Percentiles rank a stretch among this genome's conserved stretches.
phyloP scores from a whole-genome alignment of 1,140 invertebrate genomes.

The Drosophila rufa region DNA sequence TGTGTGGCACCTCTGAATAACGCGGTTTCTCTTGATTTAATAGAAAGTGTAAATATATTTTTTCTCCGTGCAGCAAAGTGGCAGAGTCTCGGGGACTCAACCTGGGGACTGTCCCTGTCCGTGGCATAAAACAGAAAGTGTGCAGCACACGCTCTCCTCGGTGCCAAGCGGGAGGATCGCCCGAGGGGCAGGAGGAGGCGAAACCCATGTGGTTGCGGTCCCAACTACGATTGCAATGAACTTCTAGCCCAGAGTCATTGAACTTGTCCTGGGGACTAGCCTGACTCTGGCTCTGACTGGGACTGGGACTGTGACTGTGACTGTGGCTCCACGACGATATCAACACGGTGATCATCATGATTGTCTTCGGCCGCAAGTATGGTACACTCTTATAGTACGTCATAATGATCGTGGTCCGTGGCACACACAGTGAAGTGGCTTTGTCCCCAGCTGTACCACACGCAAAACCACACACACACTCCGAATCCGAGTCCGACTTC shows the following conservation, averaged over 20 bases:
- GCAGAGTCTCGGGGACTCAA: conserved; percentile 23
- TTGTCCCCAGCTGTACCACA: conserved; percentile 63
- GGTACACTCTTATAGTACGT: conserved; percentile 18
- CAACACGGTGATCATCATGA: conserved; percentile 74
- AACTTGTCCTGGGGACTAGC: conserved; percentile 73
- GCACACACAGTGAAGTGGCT: conserved; percentile 71
- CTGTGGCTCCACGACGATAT: conserved; percentile 62
- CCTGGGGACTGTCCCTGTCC: conserved; percentile 56
- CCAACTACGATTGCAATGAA: conserved; percentile 76
- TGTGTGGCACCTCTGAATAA: background rate
- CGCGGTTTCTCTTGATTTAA: background rate
- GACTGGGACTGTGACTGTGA: conserved; percentile 32
- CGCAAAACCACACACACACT: conserved; percentile 4
- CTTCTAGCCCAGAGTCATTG: conserved; percentile 79
- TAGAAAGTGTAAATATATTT: background rate
- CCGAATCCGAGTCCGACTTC: conserved; percentile 11
- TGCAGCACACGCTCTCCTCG: conserved; percentile 78
- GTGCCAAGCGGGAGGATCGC: conserved; percentile 52
- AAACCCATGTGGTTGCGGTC: conserved; percentile 54
- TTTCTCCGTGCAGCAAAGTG: conserved; percentile 12
- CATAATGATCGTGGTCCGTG: conserved; percentile 50
- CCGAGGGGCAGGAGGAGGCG: conserved; percentile 18
- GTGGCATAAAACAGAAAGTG: conserved; percentile 81
- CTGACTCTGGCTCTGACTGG: conserved; percentile 19
- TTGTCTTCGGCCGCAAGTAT: conserved; percentile 35